Evolutionary conservation across 2,797 vertebrate genomes (phyloP).

Genomic region (Hyperoplus lanceolatus): DNA sequence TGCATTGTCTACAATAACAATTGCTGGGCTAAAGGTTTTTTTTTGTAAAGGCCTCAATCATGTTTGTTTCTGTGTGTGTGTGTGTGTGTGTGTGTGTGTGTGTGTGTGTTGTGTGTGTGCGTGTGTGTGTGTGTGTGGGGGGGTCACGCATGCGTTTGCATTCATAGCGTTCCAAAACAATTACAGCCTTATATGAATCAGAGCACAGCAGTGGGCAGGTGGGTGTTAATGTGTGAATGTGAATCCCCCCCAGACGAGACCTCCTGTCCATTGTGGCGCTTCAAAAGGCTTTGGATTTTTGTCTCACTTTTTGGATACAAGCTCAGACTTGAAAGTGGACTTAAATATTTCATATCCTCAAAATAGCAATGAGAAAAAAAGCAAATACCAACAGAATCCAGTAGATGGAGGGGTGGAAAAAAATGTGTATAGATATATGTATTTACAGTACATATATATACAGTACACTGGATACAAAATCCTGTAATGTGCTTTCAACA

Average conservation of each 20-base stretch:
- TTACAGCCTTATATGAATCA: conserved; percentile 50
- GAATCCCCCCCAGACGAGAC: conserved; percentile 61
- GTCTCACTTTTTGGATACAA: conserved; percentile 50
- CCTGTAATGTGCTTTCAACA: not conserved
- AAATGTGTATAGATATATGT: no score
- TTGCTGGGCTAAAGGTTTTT: conserved; percentile 28
- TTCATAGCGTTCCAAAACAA: conserved; percentile 59
- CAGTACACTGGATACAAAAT: not conserved
- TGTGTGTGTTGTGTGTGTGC: not conserved
- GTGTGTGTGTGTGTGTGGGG: not conserved
- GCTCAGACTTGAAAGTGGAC: conserved; percentile 56
- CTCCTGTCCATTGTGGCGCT: conserved; percentile 48
- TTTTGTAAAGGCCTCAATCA: conserved; percentile 15
- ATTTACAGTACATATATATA: no score
- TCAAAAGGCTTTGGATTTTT: conserved; percentile 63
- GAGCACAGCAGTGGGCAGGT: conserved; percentile 63
- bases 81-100: not conserved
- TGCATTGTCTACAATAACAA: conserved; percentile 40
- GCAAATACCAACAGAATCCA: conserved; percentile 22
- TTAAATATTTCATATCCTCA: conserved; percentile 62
- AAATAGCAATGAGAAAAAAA: conserved; percentile 55
- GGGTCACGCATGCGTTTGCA: conserved; percentile 10
- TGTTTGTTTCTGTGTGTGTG: conserved; percentile 9
- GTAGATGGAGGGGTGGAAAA: not conserved
- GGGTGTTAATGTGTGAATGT: conserved; percentile 60